Base-by-base conservation (phyloP, 2,113 vertebrate species). In the Eonycteris spelaea region DNA sequence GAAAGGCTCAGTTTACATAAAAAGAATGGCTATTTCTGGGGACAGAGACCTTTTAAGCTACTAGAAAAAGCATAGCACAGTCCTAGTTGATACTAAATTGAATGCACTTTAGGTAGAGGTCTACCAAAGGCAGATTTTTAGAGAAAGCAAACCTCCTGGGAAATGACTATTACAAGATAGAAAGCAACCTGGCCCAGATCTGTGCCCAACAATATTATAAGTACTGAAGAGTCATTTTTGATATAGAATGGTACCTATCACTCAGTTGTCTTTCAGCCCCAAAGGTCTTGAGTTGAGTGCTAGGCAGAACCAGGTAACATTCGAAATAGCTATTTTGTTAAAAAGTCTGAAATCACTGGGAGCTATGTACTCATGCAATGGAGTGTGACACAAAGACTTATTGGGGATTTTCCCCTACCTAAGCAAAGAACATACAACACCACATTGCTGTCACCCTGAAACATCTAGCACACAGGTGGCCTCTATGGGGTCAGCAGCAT, bases 151-250 rank as follows among this genome's bases (percentile, higher is more conserved):
- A 38, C 9, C 48, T 71, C 48, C 15, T 33, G n/a, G 61, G 53
- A 91, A 95, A 93, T 88, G 91, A 90, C 51, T 16, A 38, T 48
- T 79, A 53, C 26, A 68, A 65, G 33, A 24, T 38, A 96, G 45
- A 75, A 89, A 30, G 19, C 33, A 85, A 45, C 21, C 24, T 78
- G 68, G n/a, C 21, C 88, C 15, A 59, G 30, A n/a, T 22, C 3
- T 85, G 11, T 43, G 15, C 30, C 30, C 22, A 87, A 7, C 3
- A 65, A 48, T 75, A 51, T 59, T 18, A 68, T 11, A 55, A 48
- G 13, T 73, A 67, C 21, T 71, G 26, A 80, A 97, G 73, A 91
- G 5, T 28, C 48, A 7, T 38, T 89, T 77, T 91, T 77, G 65
- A 89, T 83, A 40, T 4, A 71, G 7, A 82, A 65, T 45, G 2